Evolutionary conservation across 2,797 vertebrate genomes (phyloP).

Genomic region (Danio tinwini): DNA sequence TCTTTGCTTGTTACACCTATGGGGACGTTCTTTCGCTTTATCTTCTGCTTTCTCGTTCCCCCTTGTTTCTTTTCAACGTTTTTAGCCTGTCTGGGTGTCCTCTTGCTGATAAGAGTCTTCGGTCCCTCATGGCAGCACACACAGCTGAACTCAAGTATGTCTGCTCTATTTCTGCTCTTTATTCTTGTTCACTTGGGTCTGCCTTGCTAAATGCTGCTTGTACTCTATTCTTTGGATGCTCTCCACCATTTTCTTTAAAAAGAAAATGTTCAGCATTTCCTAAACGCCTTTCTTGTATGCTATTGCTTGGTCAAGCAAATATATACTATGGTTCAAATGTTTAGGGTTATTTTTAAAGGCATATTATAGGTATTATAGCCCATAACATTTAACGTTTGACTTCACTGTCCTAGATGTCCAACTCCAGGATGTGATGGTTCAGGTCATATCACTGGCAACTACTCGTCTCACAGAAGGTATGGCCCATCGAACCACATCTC

Average conservation of each 20-base stretch:
- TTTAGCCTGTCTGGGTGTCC: slow-evolving; percentile 99
- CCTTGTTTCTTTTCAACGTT: slow-evolving; percentile 53
- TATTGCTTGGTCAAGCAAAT: not conserved
- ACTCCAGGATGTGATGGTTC: slow-evolving; percentile 97
- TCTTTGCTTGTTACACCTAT: slow-evolving; percentile 48
- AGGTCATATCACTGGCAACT: slow-evolving; percentile 98
- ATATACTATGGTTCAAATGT: not conserved
- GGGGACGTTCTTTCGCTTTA: slow-evolving; percentile 62
- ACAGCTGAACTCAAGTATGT: slow-evolving; percentile 99
- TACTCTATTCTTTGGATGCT: slow-evolving; percentile 13
- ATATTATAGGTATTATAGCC: slow-evolving; percentile 1
- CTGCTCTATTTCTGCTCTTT: slow-evolving; percentile 66
- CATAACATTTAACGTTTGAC: slow-evolving; percentile 2
- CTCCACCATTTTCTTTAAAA: not conserved
- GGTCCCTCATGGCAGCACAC: slow-evolving; percentile 99
- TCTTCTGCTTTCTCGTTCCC: slow-evolving; percentile 54
- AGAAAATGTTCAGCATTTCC: not conserved
- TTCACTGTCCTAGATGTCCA: slow-evolving; percentile 85
- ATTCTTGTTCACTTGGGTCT: slow-evolving; percentile 53
- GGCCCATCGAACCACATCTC: slow-evolving; percentile 54
- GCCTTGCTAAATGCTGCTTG: slow-evolving; percentile 43
- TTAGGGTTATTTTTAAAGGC: not conserved
- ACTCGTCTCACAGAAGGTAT: slow-evolving; percentile 96
- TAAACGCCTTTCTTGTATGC: not conserved
- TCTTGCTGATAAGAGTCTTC: slow-evolving; percentile 99